Conservation (phyloP, 1,140 invertebrate species). For the Drosophila cardini region DNA sequence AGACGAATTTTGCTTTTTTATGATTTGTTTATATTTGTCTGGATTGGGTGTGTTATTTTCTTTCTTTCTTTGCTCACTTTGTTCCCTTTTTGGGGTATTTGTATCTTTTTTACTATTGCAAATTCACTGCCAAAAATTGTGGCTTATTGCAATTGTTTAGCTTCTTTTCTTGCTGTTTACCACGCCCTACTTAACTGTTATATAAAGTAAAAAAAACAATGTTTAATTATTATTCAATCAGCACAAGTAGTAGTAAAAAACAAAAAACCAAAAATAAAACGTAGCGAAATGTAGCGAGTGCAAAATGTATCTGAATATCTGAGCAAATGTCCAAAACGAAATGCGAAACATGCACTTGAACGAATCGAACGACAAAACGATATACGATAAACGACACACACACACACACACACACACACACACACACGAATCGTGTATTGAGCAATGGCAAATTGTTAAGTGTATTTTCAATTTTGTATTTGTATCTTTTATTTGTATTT, state of each 20-base stretch:
- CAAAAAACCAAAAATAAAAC: slow-evolving; percentile 59
- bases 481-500: slow-evolving; percentile 47
- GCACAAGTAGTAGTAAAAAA: slow-evolving; percentile 28
- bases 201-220: slow-evolving; percentile 51
- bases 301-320: slow-evolving; percentile 32
- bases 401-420: not conserved
- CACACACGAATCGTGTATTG: slow-evolving; percentile 42
- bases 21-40: slow-evolving; percentile 29
- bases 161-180: not conserved
- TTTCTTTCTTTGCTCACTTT: slow-evolving; percentile 2
- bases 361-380: slow-evolving; percentile 31
- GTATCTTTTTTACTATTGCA: slow-evolving; percentile 7
- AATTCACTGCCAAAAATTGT: slow-evolving; percentile 42
- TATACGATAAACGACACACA: slow-evolving; percentile 16
- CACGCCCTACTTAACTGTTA: slow-evolving; percentile 48
- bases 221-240: slow-evolving; percentile 76
- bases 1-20: slow-evolving; percentile 18
- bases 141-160: slow-evolving; percentile 3
- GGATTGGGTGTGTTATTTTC: not conserved
- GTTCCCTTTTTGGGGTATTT: not conserved
- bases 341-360: slow-evolving; percentile 73
- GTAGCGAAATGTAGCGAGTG: slow-evolving; percentile 46
- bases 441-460: slow-evolving; percentile 51
- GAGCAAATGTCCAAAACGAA: slow-evolving; percentile 36
- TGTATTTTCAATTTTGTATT: not conserved